Evolutionary conservation across 2,113 vertebrate genomes (phyloP).

Genomic region (Mixornis gularis): DNA sequence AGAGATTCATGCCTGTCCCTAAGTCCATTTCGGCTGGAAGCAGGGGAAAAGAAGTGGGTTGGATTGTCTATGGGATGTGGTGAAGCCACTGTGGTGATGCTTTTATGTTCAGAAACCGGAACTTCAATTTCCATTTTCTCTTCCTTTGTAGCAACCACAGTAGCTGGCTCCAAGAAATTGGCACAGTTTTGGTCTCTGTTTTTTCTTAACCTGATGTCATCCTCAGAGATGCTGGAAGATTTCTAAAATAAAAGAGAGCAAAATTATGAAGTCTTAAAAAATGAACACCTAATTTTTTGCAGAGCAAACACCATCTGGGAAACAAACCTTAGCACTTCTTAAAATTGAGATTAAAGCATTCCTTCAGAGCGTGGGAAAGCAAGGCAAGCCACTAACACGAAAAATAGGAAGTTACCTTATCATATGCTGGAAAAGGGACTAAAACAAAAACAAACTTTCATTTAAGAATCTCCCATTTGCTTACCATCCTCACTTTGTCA

Average conservation of each 20-base stretch:
- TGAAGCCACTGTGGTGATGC: constrained; percentile 63
- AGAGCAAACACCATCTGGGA: constrained; percentile 9
- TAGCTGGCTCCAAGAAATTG: constrained; percentile 79
- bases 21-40: constrained; percentile 73
- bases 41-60: constrained; percentile 67
- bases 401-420: background rate
- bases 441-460: background rate
- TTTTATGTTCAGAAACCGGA: constrained; percentile 73
- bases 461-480: background rate
- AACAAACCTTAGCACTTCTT: background rate
- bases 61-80: constrained; percentile 64
- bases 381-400: background rate
- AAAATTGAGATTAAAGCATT: background rate
- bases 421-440: background rate
- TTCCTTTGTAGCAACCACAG: constrained; percentile 72
- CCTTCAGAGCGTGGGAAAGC: background rate
- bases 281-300: background rate
- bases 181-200: constrained; percentile 79
- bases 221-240: constrained; percentile 77
- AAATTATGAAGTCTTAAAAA: background rate
- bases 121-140: constrained; percentile 88
- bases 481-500: background rate
- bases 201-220: constrained; percentile 80
- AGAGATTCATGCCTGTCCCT: constrained; percentile 77
- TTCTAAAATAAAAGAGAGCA: constrained; percentile 74